phyloP scores from a whole-genome alignment of 2,113 vertebrate species.

The Pomatostomus ruficeps region DNA sequence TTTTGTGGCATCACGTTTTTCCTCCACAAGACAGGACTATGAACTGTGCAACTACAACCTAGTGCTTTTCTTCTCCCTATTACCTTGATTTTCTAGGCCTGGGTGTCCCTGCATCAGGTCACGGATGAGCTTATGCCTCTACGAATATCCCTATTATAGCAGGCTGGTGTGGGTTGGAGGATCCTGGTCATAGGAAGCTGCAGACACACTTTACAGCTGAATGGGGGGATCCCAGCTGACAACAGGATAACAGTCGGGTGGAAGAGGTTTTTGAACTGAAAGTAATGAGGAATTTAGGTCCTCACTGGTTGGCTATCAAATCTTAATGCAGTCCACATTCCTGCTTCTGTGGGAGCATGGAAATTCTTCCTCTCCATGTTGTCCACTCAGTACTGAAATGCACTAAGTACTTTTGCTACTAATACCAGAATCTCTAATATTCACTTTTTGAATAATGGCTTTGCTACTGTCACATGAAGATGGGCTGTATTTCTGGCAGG shows the following conservation, averaged over 20 bases:
- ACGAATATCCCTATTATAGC: too few relatives aligned
- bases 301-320: background rate
- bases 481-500: background rate
- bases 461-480: background rate
- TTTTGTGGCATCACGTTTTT: background rate
- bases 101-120: background rate
- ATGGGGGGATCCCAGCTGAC: background rate
- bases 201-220: background rate
- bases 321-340: background rate
- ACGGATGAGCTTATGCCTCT: accelerated
- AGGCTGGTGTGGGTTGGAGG: background rate
- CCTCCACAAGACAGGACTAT: background rate
- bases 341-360: background rate
- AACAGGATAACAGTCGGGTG: background rate
- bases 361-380: background rate
- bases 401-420: background rate
- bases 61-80: background rate
- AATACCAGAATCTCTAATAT: background rate
- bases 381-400: background rate
- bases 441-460: background rate
- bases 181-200: background rate
- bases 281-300: background rate
- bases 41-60: background rate
- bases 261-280: background rate
- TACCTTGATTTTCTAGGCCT: background rate